Percentiles rank a stretch among this genome's conserved stretches.
Conservation (phyloP, 2,113 vertebrate genomes). For the Nymphicus hollandicus region DNA sequence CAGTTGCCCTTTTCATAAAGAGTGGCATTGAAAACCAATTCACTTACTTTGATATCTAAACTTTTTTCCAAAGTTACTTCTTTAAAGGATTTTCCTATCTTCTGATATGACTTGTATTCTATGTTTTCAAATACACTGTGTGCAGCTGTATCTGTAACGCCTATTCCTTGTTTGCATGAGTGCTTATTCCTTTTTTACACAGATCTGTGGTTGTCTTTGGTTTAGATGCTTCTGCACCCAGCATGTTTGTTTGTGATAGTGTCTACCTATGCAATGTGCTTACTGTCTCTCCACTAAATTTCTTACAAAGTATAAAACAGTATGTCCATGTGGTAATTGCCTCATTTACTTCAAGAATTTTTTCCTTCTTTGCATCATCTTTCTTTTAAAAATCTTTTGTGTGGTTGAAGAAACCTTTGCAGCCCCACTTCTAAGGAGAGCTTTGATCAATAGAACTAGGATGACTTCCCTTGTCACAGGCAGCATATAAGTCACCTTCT, state of each 20-base stretch:
- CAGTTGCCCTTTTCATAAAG: neutral
- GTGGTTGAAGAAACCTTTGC: conserved; percentile 9
- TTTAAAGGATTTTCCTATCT: conserved; percentile 24
- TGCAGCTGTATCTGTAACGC: neutral
- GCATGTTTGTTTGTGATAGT: rapidly evolving
- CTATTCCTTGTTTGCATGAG: neutral
- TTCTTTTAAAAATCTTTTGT: neutral
- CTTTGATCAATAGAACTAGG: conserved; percentile 31
- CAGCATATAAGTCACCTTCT: conserved; percentile 1
- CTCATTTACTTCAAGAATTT: neutral
- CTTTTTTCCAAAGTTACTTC: neutral
- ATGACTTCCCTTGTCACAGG: conserved; percentile 2
- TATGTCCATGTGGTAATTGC: neutral
- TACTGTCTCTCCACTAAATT: neutral
- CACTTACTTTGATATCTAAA: neutral
- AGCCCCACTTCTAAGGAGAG: neutral
- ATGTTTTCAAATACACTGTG: neutral
- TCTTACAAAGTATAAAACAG: neutral
- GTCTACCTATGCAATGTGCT: neutral
- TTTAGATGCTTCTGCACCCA: neutral
- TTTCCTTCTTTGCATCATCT: neutral
- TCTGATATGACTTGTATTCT: neutral
- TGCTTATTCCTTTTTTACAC: neutral
- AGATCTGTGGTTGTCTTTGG: neutral
- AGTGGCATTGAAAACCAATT: neutral